Evolutionary conservation across 2,797 vertebrate genomes (phyloP).

Genomic region (Brotula barbata): DNA sequence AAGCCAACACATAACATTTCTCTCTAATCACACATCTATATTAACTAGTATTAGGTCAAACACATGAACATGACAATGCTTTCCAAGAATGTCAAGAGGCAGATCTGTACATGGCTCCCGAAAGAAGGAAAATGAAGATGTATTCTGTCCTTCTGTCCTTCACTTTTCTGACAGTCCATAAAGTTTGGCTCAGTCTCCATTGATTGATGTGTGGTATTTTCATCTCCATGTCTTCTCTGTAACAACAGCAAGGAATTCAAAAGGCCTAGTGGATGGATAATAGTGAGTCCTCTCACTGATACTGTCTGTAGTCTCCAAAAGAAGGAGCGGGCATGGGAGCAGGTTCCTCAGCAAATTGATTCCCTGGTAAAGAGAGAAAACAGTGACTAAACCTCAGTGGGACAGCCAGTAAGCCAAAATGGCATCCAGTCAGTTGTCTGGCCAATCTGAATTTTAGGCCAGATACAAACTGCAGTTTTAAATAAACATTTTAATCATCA

Average conservation of each 20-base stretch:
- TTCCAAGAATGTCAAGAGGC: conserved; percentile 61
- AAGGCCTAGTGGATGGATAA: conserved; percentile 59
- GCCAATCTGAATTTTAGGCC: neutral
- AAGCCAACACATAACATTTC: conserved; percentile 10
- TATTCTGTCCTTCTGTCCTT: conserved; percentile 52
- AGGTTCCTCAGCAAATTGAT: conserved; percentile 87
- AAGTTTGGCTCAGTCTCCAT: conserved; percentile 37
- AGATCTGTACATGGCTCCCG: conserved; percentile 62
- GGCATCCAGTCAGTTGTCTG: neutral
- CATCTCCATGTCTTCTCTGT: conserved; percentile 53
- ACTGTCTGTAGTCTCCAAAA: conserved; percentile 91
- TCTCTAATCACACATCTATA: conserved; percentile 24
- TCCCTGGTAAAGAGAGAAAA: conserved; percentile 74
- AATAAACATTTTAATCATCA: too few species aligned
- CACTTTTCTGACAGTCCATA: conserved; percentile 50
- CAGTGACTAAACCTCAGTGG: neutral
- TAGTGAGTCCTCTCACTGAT: conserved; percentile 81
- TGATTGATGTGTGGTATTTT: conserved; percentile 46
- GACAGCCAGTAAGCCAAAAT: too few species aligned
- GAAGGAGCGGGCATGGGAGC: conserved; percentile 80
- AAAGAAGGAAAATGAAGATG: conserved; percentile 49
- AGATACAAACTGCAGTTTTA: too few species aligned
- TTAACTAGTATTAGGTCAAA: conserved; percentile 45
- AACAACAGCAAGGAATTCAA: conserved; percentile 77
- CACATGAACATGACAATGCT: conserved; percentile 59